Evolutionary conservation across 1,140 invertebrate genomes (phyloP).

Genomic region (Tenebrio molitor): DNA sequence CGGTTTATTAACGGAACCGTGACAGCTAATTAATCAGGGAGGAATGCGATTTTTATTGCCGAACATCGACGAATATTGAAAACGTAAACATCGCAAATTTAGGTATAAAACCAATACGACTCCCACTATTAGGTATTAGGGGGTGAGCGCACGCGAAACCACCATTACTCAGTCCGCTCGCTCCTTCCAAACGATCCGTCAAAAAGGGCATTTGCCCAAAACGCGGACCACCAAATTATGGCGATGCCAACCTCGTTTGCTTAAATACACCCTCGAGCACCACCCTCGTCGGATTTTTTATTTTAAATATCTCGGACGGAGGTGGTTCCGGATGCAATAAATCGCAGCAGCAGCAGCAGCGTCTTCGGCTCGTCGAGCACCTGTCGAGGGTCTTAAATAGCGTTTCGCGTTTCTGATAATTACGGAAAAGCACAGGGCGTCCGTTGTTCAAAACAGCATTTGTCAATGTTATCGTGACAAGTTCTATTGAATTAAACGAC

Average conservation of each 20-base stretch:
- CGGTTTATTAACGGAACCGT: not conserved
- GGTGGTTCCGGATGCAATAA: too few species aligned
- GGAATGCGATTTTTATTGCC: not conserved
- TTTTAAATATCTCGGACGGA: too few species aligned
- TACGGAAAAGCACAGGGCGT: slow-evolving; percentile 30
- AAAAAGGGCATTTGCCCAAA: slow-evolving; percentile 39
- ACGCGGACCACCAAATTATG: not conserved
- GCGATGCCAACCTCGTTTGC: not conserved
- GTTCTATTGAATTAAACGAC: slow-evolving; percentile 56
- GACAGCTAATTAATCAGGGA: too few species aligned
- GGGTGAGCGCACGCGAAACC: slow-evolving; percentile 15
- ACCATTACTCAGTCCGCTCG: slow-evolving; percentile 23
- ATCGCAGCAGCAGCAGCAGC: too few species aligned
- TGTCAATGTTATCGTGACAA: slow-evolving; percentile 55
- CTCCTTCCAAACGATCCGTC: slow-evolving; percentile 21
- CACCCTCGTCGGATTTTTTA: too few species aligned
- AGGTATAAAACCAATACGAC: slow-evolving; percentile 20
- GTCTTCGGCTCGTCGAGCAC: too few species aligned
- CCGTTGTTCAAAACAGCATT: slow-evolving; percentile 55
- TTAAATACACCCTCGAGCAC: slow-evolving; percentile 25
- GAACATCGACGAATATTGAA: slow-evolving; percentile 10
- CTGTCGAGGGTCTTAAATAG: slow-evolving; percentile 28
- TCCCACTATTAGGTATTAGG: slow-evolving; percentile 13
- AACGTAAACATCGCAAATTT: slow-evolving; percentile 14
- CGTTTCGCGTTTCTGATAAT: slow-evolving; percentile 31